Evolutionary conservation across 1,140 invertebrate genomes (phyloP).

Genomic region (Thalassaphorura encarpata): DNA sequence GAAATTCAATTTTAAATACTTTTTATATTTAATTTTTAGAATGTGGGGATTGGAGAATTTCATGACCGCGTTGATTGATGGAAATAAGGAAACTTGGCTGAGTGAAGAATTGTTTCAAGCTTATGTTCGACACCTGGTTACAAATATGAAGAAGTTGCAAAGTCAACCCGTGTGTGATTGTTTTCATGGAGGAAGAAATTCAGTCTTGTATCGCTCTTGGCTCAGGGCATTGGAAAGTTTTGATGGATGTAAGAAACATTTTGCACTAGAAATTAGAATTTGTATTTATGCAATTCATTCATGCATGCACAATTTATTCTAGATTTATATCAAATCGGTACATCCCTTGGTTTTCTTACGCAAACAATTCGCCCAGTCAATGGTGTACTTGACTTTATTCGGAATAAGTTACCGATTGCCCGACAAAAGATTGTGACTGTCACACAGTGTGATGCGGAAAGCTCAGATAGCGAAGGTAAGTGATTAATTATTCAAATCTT

Average conservation of each 20-base stretch:
- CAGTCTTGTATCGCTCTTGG: constrained; percentile 5
- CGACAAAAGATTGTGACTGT: no score
- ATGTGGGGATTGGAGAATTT: constrained; percentile 30
- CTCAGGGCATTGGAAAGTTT: not conserved
- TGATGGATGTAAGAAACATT: constrained; percentile 9
- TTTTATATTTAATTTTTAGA: constrained; percentile 6
- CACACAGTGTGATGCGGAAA: no score
- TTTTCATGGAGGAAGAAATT: constrained; percentile 1
- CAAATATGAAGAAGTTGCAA: constrained; percentile 12
- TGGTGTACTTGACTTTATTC: no score
- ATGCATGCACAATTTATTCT: no score
- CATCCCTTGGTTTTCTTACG: not conserved
- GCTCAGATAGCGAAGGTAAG: no score
- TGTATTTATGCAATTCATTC: not conserved
- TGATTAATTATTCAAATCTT: no score
- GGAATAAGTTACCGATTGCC: no score
- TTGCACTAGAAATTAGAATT: not conserved
- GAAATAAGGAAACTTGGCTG: constrained; percentile 15
- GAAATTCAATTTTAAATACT: not conserved
- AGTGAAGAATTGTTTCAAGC: constrained; percentile 23
- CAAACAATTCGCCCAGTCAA: no score
- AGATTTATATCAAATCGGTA: not conserved
- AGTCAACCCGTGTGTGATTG: constrained; percentile 12
- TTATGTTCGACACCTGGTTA: constrained; percentile 21
- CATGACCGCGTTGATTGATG: constrained; percentile 14